Percentiles rank a stretch among this genome's conserved stretches.
These are phyloP conservation scores for Endomychus coccineus DNA, from an alignment of 2,888 invertebrate genomes.

Conservation along the genomic window DNA sequence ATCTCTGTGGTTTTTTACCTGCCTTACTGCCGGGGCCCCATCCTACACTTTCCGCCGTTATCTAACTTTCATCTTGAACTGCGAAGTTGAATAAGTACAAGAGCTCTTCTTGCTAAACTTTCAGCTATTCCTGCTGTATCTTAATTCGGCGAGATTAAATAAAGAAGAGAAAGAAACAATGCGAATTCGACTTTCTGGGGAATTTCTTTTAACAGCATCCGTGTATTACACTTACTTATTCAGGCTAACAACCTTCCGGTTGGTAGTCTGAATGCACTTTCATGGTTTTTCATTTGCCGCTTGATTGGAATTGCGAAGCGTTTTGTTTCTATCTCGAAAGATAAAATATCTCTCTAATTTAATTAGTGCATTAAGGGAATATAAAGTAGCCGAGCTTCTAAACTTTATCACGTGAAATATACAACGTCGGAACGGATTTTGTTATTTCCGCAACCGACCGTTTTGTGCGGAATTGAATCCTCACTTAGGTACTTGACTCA, in stretches of 20 bases:
- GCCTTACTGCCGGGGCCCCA: constrained; percentile 25
- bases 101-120: constrained; percentile 22
- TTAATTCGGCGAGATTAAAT: constrained; percentile 30
- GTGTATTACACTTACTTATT: not conserved
- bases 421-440: too few relatives aligned
- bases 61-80: constrained; percentile 22
- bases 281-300: too few relatives aligned
- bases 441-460: too few relatives aligned
- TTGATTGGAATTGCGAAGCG: too few relatives aligned
- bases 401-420: too few relatives aligned
- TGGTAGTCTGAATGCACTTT: not conserved
- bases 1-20: constrained; percentile 34
- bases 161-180: constrained; percentile 31
- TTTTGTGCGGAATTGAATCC: too few relatives aligned
- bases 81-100: constrained; percentile 20
- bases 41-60: constrained; percentile 22
- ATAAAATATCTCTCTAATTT: too few relatives aligned
- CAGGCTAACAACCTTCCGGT: not conserved
- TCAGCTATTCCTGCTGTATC: constrained; percentile 21
- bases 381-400: too few relatives aligned
- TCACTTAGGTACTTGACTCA: too few relatives aligned
- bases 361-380: too few relatives aligned
- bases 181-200: constrained; percentile 25
- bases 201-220: constrained; percentile 24
- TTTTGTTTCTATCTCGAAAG: too few relatives aligned